phyloP scores from a whole-genome alignment of 2,888 invertebrate species.

The Synanthedon vespiformis region DNA sequence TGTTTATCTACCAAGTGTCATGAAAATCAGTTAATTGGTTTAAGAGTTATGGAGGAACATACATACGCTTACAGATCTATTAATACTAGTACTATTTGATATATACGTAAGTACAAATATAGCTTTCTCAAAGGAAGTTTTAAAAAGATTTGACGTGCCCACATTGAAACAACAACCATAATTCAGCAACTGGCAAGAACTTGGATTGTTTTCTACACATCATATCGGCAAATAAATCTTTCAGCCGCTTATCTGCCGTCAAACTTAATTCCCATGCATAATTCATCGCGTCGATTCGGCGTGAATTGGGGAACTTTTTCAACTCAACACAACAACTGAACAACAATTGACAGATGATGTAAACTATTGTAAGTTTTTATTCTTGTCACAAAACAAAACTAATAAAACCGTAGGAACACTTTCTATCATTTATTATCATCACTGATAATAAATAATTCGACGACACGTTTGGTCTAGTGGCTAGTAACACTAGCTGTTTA shows the following conservation, averaged over 20 bases:
- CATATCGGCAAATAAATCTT: constrained; percentile 68
- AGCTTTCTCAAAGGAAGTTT: neutral
- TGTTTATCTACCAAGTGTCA: too few relatives aligned
- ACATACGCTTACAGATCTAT: too few relatives aligned
- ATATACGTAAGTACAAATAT: neutral
- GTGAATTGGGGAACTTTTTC: constrained; percentile 10
- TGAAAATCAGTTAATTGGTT: too few relatives aligned
- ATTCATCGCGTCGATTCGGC: constrained; percentile 44
- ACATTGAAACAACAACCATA: constrained; percentile 63
- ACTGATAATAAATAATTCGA: too few relatives aligned
- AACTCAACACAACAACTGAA: constrained; percentile 27
- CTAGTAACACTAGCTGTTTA: too few relatives aligned
- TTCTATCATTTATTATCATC: too few relatives aligned
- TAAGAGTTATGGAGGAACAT: too few relatives aligned
- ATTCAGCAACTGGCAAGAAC: constrained; percentile 61
- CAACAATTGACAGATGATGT: constrained; percentile 21
- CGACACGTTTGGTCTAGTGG: too few relatives aligned
- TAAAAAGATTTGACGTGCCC: constrained; percentile 40
- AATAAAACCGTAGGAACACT: too few relatives aligned
- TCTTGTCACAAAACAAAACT: neutral
- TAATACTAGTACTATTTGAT: too few relatives aligned
- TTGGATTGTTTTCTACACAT: constrained; percentile 68
- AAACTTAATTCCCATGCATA: constrained; percentile 69
- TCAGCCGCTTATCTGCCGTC: constrained; percentile 63
- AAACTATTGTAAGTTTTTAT: neutral